These are phyloP conservation scores for Zapus hudsonius DNA, from an alignment of 2,113 vertebrate species.

Conservation along the genomic window DNA sequence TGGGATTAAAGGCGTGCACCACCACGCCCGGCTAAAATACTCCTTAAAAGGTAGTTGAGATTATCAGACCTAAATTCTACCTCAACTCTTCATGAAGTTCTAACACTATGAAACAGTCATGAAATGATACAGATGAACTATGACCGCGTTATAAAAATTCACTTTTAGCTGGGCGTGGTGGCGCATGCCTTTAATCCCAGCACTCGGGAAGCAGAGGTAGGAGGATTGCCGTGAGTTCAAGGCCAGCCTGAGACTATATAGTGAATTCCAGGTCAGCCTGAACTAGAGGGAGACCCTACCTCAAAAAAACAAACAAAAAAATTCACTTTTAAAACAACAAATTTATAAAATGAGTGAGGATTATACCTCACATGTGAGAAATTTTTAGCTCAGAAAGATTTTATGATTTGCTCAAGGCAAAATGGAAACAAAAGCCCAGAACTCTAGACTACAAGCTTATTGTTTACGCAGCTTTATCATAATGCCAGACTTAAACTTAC, in stretches of 20 bases:
- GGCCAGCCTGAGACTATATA: no score
- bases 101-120: slow-evolving; percentile 12
- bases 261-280: no score
- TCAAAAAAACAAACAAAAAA: no score
- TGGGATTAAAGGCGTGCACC: no score
- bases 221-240: no score
- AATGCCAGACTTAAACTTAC: slow-evolving; percentile 36
- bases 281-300: no score
- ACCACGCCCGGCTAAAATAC: no score
- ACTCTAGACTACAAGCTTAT: slow-evolving; percentile 11
- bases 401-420: slow-evolving; percentile 44
- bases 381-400: slow-evolving; percentile 38
- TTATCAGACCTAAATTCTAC: slow-evolving; percentile 40
- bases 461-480: slow-evolving; percentile 51
- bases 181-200: no score
- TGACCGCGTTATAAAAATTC: slow-evolving; percentile 7
- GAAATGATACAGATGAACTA: neutral
- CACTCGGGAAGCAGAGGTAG: no score
- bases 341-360: slow-evolving; percentile 23
- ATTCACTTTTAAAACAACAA: slow-evolving; percentile 60
- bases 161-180: no score
- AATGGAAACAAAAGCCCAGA: slow-evolving; percentile 49
- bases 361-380: slow-evolving; percentile 32
- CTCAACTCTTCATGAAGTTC: slow-evolving; percentile 40
- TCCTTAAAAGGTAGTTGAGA: neutral